A percentile compares a stretch with the other conserved stretches of the same genome.
Conservation (phyloP, 2,888 invertebrate genomes). For the Caenorhabditis sinica region DNA sequence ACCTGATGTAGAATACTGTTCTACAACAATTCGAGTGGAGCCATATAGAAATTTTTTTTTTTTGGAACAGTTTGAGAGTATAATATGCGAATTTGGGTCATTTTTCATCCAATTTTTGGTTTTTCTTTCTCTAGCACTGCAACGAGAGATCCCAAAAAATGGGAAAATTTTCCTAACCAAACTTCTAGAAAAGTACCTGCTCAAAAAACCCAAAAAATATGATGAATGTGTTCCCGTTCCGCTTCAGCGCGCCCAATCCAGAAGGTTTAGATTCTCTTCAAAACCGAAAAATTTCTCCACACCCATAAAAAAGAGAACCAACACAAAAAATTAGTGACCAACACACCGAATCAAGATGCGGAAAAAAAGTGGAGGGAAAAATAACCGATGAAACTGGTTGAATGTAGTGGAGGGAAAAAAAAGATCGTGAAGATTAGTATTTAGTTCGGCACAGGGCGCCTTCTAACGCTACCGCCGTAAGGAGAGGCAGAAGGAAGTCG, state of each 20-base stretch:
- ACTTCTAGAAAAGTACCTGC: not conserved
- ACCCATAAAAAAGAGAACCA: not conserved
- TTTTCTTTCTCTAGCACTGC: no score
- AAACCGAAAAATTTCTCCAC: conserved; percentile 2
- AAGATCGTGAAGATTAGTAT: conserved; percentile 46
- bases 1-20: no score
- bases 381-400: conserved; percentile 36
- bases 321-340: conserved; percentile 4
- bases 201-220: not conserved
- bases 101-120: no score
- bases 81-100: no score
- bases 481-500: conserved; percentile 26
- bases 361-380: conserved; percentile 5
- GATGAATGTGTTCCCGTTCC: not conserved
- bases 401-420: conserved; percentile 4
- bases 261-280: not conserved
- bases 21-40: no score
- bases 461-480: not conserved
- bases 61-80: no score
- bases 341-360: not conserved
- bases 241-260: not conserved
- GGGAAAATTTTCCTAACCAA: not conserved
- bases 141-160: no score
- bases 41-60: no score
- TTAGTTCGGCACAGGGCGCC: conserved; percentile 25